Evolutionary conservation across 1,140 invertebrate genomes (phyloP).

Genomic region (Eupeodes corollae): DNA sequence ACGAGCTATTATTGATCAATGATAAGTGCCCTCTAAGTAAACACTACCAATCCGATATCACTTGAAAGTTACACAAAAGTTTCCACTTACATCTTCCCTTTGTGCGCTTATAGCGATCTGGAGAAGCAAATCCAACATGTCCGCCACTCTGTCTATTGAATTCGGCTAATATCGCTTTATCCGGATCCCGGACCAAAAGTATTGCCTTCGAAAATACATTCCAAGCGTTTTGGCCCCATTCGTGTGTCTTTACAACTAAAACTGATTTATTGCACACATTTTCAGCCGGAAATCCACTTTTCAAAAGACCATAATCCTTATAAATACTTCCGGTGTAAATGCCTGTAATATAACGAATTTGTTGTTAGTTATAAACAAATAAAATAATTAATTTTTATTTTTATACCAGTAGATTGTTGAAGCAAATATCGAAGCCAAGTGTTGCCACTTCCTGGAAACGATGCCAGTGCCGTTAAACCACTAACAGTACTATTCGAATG

Average conservation of each 20-base stretch:
- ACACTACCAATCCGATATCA: too few species aligned
- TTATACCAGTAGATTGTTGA: conserved; percentile 59
- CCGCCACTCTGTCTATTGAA: conserved; percentile 61
- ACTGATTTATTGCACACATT: conserved; percentile 62
- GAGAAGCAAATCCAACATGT: conserved; percentile 55
- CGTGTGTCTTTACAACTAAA: conserved; percentile 69
- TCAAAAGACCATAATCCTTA: conserved; percentile 59
- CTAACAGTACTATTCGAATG: conserved; percentile 18
- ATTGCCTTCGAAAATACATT: conserved; percentile 53
- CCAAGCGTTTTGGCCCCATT: conserved; percentile 49
- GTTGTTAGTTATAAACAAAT: background rate
- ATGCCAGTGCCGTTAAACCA: conserved; percentile 48
- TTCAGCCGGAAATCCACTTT: conserved; percentile 69
- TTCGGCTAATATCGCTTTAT: conserved; percentile 57
- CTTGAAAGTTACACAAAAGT: too few species aligned
- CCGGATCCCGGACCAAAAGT: conserved; percentile 57
- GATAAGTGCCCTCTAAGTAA: too few species aligned
- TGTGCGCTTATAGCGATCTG: conserved; percentile 48
- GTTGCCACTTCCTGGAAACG: conserved; percentile 69
- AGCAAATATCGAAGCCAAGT: conserved; percentile 68
- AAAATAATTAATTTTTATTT: background rate
- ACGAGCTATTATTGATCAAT: too few species aligned
- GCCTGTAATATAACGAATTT: conserved; percentile 36
- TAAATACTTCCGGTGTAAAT: conserved; percentile 66
- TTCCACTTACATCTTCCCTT: conserved; percentile 47